These are phyloP conservation scores for Octodon degus DNA, from an alignment of 2,113 vertebrate genomes.

Conservation along the genomic window DNA sequence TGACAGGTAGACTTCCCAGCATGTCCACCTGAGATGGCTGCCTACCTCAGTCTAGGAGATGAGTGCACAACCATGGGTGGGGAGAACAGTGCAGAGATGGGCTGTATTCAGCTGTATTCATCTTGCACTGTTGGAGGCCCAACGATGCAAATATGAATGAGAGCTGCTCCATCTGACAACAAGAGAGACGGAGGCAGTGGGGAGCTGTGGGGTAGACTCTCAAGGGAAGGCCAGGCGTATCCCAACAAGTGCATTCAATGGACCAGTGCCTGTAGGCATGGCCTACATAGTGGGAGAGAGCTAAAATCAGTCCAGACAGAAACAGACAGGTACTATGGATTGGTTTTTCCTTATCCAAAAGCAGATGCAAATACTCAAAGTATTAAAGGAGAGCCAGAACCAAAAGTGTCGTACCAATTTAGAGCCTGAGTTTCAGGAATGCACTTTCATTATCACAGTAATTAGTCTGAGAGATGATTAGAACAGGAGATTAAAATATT, in stretches of 20 bases:
- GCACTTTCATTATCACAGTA: not conserved
- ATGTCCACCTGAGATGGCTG: not conserved
- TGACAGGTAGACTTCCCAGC: not conserved
- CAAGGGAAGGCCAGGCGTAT: not conserved
- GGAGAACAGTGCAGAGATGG: not conserved
- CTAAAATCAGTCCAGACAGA: no score
- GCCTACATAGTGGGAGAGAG: not conserved
- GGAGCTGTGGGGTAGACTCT: not conserved
- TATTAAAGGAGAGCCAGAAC: not conserved
- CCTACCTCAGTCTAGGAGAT: not conserved
- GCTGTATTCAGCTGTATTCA: no score
- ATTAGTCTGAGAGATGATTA: not conserved
- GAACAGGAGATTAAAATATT: not conserved
- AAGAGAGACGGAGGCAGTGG: not conserved
- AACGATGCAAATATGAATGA: no score
- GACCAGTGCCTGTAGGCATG: not conserved
- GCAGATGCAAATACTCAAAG: no score
- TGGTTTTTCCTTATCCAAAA: not conserved
- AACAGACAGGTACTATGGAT: not conserved
- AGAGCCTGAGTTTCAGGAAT: not conserved
- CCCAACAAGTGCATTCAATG: not conserved
- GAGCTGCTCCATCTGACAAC: no score
- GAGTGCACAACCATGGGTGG: fast-evolving
- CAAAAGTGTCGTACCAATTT: not conserved
- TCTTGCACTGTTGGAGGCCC: not conserved